These are phyloP conservation scores for Eospalax fontanierii DNA, from an alignment of 2,797 vertebrate genomes.

Conservation along the genomic window DNA sequence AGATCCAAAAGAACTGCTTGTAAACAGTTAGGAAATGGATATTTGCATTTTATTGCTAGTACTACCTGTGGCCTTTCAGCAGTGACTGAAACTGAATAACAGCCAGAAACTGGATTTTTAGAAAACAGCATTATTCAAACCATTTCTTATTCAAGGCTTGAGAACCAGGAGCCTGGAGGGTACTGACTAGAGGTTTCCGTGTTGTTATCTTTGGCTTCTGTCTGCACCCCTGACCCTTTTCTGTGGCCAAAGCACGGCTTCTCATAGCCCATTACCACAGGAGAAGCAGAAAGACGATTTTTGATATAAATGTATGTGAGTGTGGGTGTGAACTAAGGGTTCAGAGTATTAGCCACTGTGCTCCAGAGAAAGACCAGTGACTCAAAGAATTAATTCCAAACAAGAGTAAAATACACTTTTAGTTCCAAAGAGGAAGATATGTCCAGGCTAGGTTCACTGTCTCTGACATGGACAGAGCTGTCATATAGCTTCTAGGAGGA, in stretches of 20 bases:
- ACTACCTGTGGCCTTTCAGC: background rate
- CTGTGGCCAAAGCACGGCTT: background rate
- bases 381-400: background rate
- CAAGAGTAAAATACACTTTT: background rate
- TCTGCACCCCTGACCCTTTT: background rate
- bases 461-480: background rate
- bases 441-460: background rate
- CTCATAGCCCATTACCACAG: background rate
- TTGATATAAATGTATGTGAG: background rate
- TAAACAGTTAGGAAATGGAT: constrained; percentile 42
- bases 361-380: background rate
- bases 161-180: background rate
- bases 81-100: constrained; percentile 27
- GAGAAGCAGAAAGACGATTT: background rate
- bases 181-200: constrained; percentile 12
- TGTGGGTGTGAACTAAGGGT: background rate
- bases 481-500: constrained; percentile 6
- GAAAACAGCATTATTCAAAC: constrained; percentile 7
- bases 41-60: background rate
- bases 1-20: background rate
- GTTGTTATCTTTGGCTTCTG: background rate
- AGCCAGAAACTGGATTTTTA: constrained; percentile 18
- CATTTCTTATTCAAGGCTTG: background rate
- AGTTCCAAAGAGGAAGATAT: background rate
- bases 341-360: background rate